Conservation (phyloP, 2,888 invertebrate genomes). For the Hypena proboscidalis region DNA sequence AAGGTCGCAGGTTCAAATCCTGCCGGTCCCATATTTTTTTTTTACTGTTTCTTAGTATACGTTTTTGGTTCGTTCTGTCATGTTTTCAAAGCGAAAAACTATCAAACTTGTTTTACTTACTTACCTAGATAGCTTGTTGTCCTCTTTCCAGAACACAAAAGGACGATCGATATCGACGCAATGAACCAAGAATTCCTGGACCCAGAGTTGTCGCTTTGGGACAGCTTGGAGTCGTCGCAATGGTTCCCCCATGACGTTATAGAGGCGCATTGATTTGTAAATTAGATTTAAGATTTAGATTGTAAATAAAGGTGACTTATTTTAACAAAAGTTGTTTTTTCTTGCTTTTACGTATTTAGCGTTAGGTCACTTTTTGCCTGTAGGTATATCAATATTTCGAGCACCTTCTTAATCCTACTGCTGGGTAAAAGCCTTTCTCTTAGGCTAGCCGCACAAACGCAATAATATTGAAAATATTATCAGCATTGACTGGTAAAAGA, state of each 20-base stretch:
- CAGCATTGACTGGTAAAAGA: too few species aligned
- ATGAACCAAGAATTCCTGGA: conserved; percentile 91
- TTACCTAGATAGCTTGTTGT: neutral
- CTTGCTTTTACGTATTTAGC: neutral
- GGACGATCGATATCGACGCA: conserved; percentile 89
- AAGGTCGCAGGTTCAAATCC: too few species aligned
- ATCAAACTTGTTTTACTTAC: too few species aligned
- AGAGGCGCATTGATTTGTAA: conserved; percentile 75
- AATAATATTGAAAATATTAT: too few species aligned
- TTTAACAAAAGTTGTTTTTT: neutral
- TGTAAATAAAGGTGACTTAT: conserved; percentile 24
- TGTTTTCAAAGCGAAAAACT: too few species aligned
- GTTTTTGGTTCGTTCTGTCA: too few species aligned
- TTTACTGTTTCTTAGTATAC: too few species aligned
- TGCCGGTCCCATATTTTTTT: too few species aligned
- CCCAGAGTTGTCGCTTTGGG: conserved; percentile 91
- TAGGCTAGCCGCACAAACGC: too few species aligned
- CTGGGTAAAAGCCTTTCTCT: too few species aligned
- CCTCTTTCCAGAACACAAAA: conserved; percentile 88
- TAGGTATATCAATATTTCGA: too few species aligned
- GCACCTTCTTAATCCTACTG: too few species aligned
- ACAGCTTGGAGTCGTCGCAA: conserved; percentile 92
- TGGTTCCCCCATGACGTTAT: conserved; percentile 92
- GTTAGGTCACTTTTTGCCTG: neutral
- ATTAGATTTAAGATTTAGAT: conserved; percentile 10